Conservation (phyloP, 2,888 invertebrate genomes). For the Drosophila vallismaia region DNA sequence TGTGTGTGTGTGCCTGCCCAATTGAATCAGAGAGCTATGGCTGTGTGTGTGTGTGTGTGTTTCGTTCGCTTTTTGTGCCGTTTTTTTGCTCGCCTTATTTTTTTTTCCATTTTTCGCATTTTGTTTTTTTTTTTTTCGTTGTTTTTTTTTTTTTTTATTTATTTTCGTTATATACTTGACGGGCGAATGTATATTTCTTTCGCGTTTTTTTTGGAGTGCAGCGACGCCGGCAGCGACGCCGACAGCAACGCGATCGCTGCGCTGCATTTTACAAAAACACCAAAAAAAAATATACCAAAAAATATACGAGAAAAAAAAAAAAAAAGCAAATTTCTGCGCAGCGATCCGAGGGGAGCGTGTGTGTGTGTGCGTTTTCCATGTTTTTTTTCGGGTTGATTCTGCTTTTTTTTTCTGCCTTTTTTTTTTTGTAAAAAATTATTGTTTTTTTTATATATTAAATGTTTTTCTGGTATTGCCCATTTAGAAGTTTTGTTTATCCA, state of each 20-base stretch:
- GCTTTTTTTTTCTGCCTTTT: constrained; percentile 13
- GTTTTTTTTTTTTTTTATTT: constrained; percentile 31
- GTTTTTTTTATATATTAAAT: constrained; percentile 5
- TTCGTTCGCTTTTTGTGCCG: constrained; percentile 30
- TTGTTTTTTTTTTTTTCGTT: constrained; percentile 4
- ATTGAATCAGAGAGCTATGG: constrained; percentile 81
- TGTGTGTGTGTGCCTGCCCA: constrained; percentile 71
- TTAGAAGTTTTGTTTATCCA: constrained; percentile 51
- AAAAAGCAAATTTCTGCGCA: neutral
- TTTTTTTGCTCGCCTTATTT: constrained; percentile 38
- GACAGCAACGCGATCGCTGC: constrained; percentile 35
- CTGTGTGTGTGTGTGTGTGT: constrained; percentile 32
- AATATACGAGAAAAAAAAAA: constrained; percentile 3
- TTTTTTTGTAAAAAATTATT: neutral
- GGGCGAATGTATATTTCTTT: constrained; percentile 16
- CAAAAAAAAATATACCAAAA: constrained; percentile 14
- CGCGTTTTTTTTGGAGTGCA: constrained; percentile 22
- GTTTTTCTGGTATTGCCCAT: constrained; percentile 14
- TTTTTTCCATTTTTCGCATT: constrained; percentile 23
- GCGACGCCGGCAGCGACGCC: constrained; percentile 37
- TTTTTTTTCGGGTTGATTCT: constrained; percentile 10
- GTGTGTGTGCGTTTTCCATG: constrained; percentile 7
- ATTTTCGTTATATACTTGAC: constrained; percentile 47
- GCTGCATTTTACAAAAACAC: constrained; percentile 39
- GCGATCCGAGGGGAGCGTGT: constrained; percentile 10